These are phyloP conservation scores for Nasua narica DNA, from an alignment of 2,797 vertebrate genomes.

Conservation along the genomic window DNA sequence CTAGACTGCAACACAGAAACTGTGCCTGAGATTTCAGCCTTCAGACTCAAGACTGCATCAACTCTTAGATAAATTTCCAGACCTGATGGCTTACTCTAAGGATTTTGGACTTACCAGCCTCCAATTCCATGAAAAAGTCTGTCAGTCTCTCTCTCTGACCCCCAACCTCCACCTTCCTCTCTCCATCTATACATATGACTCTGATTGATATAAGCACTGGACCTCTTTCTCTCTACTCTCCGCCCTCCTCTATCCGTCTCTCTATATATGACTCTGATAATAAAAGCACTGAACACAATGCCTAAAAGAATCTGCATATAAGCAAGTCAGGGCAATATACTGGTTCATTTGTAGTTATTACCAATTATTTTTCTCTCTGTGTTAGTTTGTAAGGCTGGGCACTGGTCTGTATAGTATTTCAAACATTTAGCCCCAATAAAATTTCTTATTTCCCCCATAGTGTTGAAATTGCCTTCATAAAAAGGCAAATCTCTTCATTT, in stretches of 20 bases:
- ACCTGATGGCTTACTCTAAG: background rate
- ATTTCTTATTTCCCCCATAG: background rate
- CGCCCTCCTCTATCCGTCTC: background rate
- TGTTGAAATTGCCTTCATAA: background rate
- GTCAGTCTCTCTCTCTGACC: background rate
- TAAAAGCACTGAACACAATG: background rate
- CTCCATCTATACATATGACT: background rate
- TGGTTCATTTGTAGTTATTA: background rate
- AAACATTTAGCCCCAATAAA: background rate
- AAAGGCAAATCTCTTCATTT: background rate
- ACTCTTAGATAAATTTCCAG: background rate
- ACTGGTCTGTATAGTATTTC: background rate
- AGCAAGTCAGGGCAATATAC: background rate
- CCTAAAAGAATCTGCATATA: background rate
- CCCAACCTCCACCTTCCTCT: background rate
- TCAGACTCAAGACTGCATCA: background rate
- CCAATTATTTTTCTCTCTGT: background rate
- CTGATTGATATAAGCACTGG: background rate
- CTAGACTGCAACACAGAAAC: background rate
- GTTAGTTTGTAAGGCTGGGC: background rate
- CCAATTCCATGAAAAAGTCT: background rate
- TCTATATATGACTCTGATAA: background rate
- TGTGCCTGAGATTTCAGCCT: background rate
- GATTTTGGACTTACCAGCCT: background rate
- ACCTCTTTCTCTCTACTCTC: background rate